These are phyloP conservation scores for Copsychus sechellarum DNA, from an alignment of 2,113 vertebrate species.

Conservation along the genomic window DNA sequence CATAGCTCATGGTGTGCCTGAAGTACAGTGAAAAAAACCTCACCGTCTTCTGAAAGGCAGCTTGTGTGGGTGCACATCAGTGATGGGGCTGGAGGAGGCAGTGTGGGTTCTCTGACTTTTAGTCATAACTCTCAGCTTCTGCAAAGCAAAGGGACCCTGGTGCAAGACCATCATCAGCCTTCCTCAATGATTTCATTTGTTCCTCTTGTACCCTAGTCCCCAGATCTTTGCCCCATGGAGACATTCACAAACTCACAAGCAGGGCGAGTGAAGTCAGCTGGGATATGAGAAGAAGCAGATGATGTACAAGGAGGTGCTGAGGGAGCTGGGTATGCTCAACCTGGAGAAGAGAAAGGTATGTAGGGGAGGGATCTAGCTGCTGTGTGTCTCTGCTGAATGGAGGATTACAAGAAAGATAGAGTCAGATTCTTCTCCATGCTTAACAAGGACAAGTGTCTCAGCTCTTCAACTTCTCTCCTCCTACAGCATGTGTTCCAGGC, in stretches of 20 bases:
- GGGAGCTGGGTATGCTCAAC: background rate
- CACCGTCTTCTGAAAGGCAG: background rate
- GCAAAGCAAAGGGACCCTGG: background rate
- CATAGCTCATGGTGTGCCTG: slow-evolving; percentile 29
- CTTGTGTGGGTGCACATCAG: background rate
- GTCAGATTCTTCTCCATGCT: background rate
- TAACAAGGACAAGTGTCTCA: background rate
- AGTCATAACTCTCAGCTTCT: background rate
- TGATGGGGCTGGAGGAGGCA: background rate
- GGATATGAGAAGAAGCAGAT: background rate
- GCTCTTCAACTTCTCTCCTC: background rate
- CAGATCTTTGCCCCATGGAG: background rate
- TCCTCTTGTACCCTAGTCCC: background rate
- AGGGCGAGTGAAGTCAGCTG: background rate
- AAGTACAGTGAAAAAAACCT: background rate
- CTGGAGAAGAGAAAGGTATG: background rate
- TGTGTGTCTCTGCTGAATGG: background rate
- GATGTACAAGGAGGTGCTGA: background rate
- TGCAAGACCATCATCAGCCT: background rate
- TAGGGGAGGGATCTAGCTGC: background rate
- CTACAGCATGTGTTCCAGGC: background rate
- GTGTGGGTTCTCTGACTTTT: background rate
- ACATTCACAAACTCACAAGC: background rate
- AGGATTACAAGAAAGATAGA: background rate
- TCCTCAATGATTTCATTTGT: background rate